Evolutionary conservation across 2,797 vertebrate genomes (phyloP).

Genomic region (Takifugu ocellatus): DNA sequence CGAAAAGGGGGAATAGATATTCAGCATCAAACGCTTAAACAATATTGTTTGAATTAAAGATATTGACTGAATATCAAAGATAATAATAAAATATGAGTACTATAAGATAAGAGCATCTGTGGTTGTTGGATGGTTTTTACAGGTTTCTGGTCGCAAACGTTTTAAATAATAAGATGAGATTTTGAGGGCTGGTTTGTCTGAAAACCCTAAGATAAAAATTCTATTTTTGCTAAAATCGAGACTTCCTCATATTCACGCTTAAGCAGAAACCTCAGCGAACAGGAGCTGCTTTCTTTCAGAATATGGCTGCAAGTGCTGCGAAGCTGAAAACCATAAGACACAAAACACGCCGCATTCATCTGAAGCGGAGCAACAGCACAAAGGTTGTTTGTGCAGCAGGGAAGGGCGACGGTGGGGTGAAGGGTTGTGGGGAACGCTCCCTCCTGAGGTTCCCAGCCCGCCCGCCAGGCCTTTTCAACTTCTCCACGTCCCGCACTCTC

Average conservation of each 20-base stretch:
- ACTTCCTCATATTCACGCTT: too few species aligned
- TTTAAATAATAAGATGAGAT: neutral
- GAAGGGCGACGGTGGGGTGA: conserved; percentile 43
- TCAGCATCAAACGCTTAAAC: too few species aligned
- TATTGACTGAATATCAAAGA: too few species aligned
- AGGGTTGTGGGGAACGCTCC: conserved; percentile 61
- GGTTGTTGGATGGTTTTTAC: neutral
- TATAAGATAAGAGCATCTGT: too few species aligned
- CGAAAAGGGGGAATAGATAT: too few species aligned
- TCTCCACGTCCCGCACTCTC: conserved; percentile 15
- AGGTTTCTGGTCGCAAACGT: too few species aligned
- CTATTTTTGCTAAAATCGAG: too few species aligned
- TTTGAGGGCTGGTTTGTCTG: neutral
- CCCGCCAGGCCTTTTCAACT: conserved; percentile 48
- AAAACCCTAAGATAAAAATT: too few species aligned
- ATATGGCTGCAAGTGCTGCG: conserved; percentile 10
- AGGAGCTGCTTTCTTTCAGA: neutral
- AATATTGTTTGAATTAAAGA: too few species aligned
- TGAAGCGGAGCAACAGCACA: conserved; percentile 42
- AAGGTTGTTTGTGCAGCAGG: conserved; percentile 58
- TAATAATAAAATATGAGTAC: too few species aligned
- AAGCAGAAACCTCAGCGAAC: too few species aligned
- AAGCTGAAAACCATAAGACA: conserved; percentile 1
- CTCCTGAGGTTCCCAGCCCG: conserved; percentile 62
- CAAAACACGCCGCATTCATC: conserved; percentile 22